Evolutionary conservation across 2,888 invertebrate species (phyloP), one percentile per base, ranked within the genome.

Genomic region (Corbicula japonica): DNA sequence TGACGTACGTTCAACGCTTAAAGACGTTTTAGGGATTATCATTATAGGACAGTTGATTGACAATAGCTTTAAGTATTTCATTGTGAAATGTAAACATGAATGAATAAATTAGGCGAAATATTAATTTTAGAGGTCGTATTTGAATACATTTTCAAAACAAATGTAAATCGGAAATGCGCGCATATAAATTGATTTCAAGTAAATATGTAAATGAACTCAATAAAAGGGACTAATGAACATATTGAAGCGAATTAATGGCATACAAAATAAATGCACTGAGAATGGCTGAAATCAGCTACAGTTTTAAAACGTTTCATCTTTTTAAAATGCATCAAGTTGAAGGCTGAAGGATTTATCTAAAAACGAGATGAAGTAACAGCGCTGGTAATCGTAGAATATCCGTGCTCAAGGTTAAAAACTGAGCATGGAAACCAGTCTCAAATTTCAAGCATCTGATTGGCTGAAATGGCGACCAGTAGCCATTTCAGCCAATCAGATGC

Each of bases 91-190:
- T 72, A 61, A 61, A 74, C 56, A 74, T 41, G 77, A 74, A 83
- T 76, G 83, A 83, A 83, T 80, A 83, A 83, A 83, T 83, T 83
- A 80, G 76, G 32, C 52, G 74, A 80, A 77, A 83, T 80, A 80
- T 83, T 83, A 80, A 83, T 83, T 83, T 83, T 70, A 32, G 58
- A 76, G 63, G 72, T 76, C 48, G 52, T 34, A 46, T 71, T 71
- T 79, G 60, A 79, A 79, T 71, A 66, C 71, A 56, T 26, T 62
- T 50, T 56, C 70, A 60, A 70, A 56, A 63, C 50, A 60, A 69
- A 62, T 66, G 66, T 69, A 68, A 75, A 65, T 66, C 56, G 68
- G 78, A 78, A 73, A 68, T 73, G 69, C 66, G 78, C 69, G 65
- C 61, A 71, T 61, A 77, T 48, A 58, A 66, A 77, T 72, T 77